These are phyloP conservation scores for Pseudotriccus pelzelni DNA, from an alignment of 2,797 vertebrate species.

Conservation along the genomic window DNA sequence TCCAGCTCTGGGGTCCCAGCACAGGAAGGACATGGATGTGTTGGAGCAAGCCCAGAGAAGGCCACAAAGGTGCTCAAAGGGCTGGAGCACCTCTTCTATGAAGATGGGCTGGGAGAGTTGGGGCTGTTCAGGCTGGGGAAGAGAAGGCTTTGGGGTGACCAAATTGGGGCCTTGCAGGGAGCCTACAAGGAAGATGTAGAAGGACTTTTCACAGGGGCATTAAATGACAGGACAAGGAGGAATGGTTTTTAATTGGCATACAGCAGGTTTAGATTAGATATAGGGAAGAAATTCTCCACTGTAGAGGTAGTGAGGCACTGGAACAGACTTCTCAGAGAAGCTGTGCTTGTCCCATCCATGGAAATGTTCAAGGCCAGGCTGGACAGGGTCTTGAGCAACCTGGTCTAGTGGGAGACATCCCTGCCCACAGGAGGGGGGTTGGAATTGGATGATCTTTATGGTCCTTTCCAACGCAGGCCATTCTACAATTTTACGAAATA, in stretches of 20 bases:
- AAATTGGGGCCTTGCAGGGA: background rate
- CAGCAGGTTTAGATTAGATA: background rate
- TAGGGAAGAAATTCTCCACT: background rate
- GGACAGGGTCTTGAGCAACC: background rate
- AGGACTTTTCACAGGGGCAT: background rate
- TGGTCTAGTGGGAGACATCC: fast-evolving
- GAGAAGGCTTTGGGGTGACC: background rate
- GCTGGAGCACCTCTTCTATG: background rate
- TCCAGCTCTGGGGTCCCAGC: background rate
- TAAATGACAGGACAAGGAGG: background rate
- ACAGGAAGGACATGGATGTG: background rate
- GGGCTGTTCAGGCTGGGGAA: background rate
- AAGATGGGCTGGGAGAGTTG: background rate
- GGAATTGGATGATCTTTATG: background rate
- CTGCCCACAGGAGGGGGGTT: fast-evolving
- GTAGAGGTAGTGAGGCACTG: background rate
- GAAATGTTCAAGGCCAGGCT: too few species aligned
- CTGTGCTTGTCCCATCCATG: background rate
- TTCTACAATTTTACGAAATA: too few species aligned
- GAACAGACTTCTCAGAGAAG: background rate
- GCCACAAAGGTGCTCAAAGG: background rate
- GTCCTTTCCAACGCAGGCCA: background rate
- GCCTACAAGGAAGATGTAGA: background rate
- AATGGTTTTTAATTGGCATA: background rate
- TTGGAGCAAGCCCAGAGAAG: background rate